Base-by-base conservation (phyloP, 2,797 vertebrate genomes). In the Gouania willdenowi region DNA sequence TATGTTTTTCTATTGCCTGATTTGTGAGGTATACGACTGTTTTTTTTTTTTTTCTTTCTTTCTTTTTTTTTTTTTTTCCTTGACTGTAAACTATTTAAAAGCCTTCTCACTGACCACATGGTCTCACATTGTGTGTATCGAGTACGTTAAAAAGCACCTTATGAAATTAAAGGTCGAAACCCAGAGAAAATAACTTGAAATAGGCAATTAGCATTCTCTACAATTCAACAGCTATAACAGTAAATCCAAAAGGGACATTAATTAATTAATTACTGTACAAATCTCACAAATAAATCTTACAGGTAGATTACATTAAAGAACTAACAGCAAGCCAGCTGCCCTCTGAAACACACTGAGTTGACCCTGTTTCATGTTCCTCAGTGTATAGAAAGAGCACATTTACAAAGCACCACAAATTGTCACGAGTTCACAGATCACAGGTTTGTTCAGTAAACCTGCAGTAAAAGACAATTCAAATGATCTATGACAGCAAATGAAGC, bases 251-350 rank as follows among this genome's bases (percentile, higher is more conserved):
- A 87, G 81, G 77, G 57, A 85, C 92, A 93, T 94, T 94, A 96
- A 98, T 90, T 98, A n/a, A n/a, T n/a, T n/a, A n/a, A n/a, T n/a
- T 95, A 94, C 92, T 97, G 90, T 98, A 98, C 94, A 97, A 86
- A 88, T 93, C 84, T 93, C 78, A 87, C 81, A 83, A 88, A 81
- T 82, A 84, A 85, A 85, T 86, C 30, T 85, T 88, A 96, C 90
- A 97, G 87, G 91, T 93, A 81, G 66, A 83, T 81, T 84, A 84
- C 83, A 91, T 89, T 91, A 91, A 92, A 87, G 86, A 87, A 86
- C 87, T 82, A 87, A 92, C 89, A 93, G 92, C 92, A 94, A 94
- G 85, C 90, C 92, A 98, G 96, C 93, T 98, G 94, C 95, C 93
- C 90, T 84, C 65, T 82, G 85, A 84, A 86, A 81, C 75, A 75